A percentile compares a stretch with the other conserved stretches of the same genome.
Conservation (phyloP, 2,113 vertebrate genomes). For the Lophius piscatorius region DNA sequence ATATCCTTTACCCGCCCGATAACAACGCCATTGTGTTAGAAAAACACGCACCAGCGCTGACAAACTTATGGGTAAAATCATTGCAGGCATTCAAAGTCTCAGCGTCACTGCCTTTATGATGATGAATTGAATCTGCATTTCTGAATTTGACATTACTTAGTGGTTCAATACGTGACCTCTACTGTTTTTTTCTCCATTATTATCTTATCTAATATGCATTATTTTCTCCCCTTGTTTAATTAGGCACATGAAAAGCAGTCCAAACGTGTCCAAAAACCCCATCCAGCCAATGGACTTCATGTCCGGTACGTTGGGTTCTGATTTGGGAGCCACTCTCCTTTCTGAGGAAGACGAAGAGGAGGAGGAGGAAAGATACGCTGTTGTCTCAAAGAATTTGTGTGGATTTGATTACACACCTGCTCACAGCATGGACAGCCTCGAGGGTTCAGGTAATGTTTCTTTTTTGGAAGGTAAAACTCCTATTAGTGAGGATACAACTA, state of each 20-base stretch:
- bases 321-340: conserved; percentile 89
- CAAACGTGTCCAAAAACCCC: conserved; percentile 86
- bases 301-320: conserved; percentile 90
- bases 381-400: conserved; percentile 86
- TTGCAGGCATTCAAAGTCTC: conserved; percentile 55
- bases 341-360: conserved; percentile 83
- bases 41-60: conserved; percentile 50
- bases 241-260: conserved; percentile 96
- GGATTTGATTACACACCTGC: conserved; percentile 90
- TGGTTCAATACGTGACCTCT: too few relatives aligned
- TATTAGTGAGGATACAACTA: conserved; percentile 10
- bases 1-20: conserved; percentile 76
- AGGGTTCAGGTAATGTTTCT: conserved; percentile 76
- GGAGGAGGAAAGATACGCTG: conserved; percentile 83
- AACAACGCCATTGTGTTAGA: conserved; percentile 76
- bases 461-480: neutral
- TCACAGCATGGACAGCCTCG: conserved; percentile 89
- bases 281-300: conserved; percentile 90
- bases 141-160: conserved; percentile 34
- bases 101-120: conserved; percentile 40
- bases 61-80: conserved; percentile 70
- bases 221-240: conserved; percentile 51
- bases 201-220: conserved; percentile 32
- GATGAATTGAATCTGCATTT: conserved; percentile 37
- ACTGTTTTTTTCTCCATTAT: neutral